Conservation (phyloP, 2,888 invertebrate species). For the Andricus curvator region DNA sequence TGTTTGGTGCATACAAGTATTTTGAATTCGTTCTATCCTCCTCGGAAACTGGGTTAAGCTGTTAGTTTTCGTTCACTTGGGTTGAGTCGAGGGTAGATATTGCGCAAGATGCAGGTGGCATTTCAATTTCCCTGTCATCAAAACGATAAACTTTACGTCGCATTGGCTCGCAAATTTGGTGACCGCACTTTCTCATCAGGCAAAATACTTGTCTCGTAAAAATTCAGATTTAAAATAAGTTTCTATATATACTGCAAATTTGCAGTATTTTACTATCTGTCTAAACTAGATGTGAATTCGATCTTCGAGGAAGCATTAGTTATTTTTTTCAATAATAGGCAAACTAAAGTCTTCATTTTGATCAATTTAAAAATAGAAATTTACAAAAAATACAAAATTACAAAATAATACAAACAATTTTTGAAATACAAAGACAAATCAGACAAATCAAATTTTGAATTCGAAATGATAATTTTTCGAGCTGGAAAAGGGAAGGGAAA, state of each 20-base stretch:
- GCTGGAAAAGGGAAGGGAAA: no score
- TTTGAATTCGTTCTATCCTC: slow-evolving; percentile 31
- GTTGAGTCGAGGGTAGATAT: slow-evolving; percentile 19
- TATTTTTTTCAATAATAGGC: no score
- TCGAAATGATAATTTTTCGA: no score
- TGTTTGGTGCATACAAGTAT: slow-evolving; percentile 9
- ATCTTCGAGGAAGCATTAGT: no score
- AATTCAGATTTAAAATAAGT: not conserved
- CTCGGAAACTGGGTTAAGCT: slow-evolving; percentile 29
- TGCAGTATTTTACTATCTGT: not conserved
- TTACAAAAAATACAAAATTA: no score
- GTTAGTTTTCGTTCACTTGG: slow-evolving; percentile 17
- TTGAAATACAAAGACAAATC: no score
- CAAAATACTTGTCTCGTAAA: not conserved
- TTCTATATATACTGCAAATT: not conserved
- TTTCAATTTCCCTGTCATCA: slow-evolving; percentile 31
- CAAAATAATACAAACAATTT: no score
- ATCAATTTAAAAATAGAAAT: no score
- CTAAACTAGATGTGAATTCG: no score
- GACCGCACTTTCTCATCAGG: slow-evolving; percentile 15
- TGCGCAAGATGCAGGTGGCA: slow-evolving; percentile 27
- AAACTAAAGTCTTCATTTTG: no score
- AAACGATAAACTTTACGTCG: slow-evolving; percentile 29
- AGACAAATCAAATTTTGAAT: no score
- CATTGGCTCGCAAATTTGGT: slow-evolving; percentile 18